Evolutionary conservation across 1,140 invertebrate genomes (phyloP), one percentile per base, ranked within the genome.

Genomic region (Drosophila miranda): DNA sequence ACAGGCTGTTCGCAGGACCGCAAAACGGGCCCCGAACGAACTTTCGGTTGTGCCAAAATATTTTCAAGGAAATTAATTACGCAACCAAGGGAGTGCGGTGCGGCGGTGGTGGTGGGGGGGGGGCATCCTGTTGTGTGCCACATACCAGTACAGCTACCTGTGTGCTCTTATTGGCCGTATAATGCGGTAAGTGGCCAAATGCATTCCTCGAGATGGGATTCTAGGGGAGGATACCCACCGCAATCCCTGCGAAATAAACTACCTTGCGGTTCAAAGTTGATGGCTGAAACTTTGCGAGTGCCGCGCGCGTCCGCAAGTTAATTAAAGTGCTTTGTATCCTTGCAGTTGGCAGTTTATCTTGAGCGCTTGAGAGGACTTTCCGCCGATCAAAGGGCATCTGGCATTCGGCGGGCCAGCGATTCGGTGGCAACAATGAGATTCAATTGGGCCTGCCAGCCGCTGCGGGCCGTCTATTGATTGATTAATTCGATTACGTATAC

Each of bases 211-310:
- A 16, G 26, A 43, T 67, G 46, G 41, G 0, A 4, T 11, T 3
- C 23, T 4, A 26, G 23, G 9, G 9, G 3, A 4, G 30, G 0
- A 23, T 23, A 41, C 44, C 57, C 62, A 75, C 71, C 75, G 62
- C 74, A 86, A 80, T 84, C 81, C 82, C 52, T 68, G 75, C 67
- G 67, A 76, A 76, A 87, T 78, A 87, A 87, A 87, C 83, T 87
- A 82, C 83, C 74, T 82, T 87, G 82, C 62, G 82, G 83, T 87
- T 87, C 82, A 87, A 87, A 87, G 82, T 87, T 87, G 82, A 87
- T 81, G 83, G 59, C 70, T 68, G 66, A 67, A 88, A 87, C 78
- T 81, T 75, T 75, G 52, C 70, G 74, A 87, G 78, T 82, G 63
- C 59, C 78, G 45, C 63, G 73, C 81, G 4, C 23, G 77, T 87